phyloP scores from a whole-genome alignment of 2,113 vertebrate genomes.

The Fregata magnificens region DNA sequence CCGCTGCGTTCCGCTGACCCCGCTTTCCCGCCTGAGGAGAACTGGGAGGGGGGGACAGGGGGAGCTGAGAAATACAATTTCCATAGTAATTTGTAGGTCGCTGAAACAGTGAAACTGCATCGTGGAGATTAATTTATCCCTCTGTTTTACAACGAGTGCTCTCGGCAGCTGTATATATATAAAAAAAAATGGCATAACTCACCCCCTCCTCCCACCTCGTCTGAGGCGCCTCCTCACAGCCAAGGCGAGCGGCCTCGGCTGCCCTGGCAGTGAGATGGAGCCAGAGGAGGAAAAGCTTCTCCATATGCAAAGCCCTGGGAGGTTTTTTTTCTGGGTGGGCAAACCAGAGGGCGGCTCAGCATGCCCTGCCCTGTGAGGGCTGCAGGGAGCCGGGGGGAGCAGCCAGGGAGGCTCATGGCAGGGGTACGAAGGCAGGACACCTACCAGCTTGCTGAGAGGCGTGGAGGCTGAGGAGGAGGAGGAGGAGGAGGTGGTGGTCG shows the following conservation, averaged over 20 bases:
- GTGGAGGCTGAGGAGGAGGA: neutral
- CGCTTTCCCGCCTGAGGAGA: neutral
- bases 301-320: neutral
- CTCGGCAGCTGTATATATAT: neutral
- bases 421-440: neutral
- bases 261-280: neutral
- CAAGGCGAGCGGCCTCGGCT: fast-evolving
- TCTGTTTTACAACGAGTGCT: neutral
- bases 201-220: too few species aligned
- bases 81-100: constrained; percentile 29
- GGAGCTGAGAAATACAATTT: neutral
- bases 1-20: neutral
- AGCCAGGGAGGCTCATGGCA: neutral
- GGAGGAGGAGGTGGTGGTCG: constrained; percentile 31
- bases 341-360: neutral
- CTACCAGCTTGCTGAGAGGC: neutral
- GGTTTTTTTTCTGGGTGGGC: neutral
- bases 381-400: fast-evolving
- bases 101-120: neutral
- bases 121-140: neutral
- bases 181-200: too few species aligned
- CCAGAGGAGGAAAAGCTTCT: neutral
- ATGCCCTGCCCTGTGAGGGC: neutral
- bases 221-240: neutral
- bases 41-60: neutral